A percentile compares a stretch with the other conserved stretches of the same genome.
phyloP scores from a whole-genome alignment of 2,113 vertebrate species.

The Gobius niger region DNA sequence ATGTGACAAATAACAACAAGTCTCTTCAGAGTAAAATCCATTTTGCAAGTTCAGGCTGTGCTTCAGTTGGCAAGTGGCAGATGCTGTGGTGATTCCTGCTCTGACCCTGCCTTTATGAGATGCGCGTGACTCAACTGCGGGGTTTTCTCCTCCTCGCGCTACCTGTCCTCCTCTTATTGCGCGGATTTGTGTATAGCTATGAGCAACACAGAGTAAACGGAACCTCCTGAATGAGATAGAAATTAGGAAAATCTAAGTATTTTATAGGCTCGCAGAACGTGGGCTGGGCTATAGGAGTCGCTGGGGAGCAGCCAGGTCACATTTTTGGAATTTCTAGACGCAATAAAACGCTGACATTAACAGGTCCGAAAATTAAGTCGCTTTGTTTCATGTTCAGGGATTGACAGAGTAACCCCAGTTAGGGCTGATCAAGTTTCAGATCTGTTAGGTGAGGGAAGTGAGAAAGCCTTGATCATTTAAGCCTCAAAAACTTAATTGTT shows the following conservation, averaged over 20 bases:
- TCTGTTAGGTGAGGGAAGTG: constrained; percentile 45
- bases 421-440: constrained; percentile 36
- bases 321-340: neutral
- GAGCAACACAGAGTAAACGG: constrained; percentile 1
- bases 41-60: constrained; percentile 6
- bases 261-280: neutral
- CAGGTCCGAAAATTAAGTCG: neutral
- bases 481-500: constrained; percentile 5
- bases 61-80: neutral
- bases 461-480: constrained; percentile 41
- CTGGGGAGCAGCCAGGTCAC: neutral
- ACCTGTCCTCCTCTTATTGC: neutral
- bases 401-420: neutral
- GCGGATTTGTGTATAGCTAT: neutral
- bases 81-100: too few relatives aligned
- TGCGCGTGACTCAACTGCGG: neutral
- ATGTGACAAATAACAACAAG: constrained; percentile 4
- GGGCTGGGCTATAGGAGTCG: neutral
- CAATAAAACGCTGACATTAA: neutral
- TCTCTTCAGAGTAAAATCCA: constrained; percentile 15
- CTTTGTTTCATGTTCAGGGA: neutral
- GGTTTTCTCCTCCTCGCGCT: neutral
- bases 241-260: neutral
- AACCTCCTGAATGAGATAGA: neutral
- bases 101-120: neutral